phyloP scores from a whole-genome alignment of 2,888 invertebrate species.

The Rotaria magnacalcarata region DNA sequence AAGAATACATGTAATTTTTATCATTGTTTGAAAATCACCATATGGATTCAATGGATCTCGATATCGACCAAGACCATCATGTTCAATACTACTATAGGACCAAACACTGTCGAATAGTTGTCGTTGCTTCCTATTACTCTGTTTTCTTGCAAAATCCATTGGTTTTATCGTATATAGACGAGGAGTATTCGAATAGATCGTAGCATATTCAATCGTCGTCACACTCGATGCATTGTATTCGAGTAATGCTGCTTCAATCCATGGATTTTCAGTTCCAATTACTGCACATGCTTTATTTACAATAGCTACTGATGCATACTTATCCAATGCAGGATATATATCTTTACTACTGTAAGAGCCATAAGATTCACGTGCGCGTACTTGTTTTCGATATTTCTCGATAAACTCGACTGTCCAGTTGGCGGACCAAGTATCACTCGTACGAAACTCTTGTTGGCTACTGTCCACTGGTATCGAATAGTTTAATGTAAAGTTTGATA shows the following conservation, averaged over 20 bases:
- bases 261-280: constrained; percentile 36
- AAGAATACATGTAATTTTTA: background rate
- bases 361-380: background rate
- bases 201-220: constrained; percentile 39
- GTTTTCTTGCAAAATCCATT: background rate
- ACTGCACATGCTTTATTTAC: background rate
- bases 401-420: background rate
- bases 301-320: background rate
- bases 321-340: background rate
- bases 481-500: constrained; percentile 7
- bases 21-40: background rate
- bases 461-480: background rate
- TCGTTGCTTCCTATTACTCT: background rate
- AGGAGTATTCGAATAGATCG: background rate
- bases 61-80: background rate
- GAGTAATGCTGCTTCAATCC: constrained; percentile 39
- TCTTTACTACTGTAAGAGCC: background rate
- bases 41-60: background rate
- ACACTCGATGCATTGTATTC: constrained; percentile 32
- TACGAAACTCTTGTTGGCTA: background rate
- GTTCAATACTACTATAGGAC: background rate
- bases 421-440: background rate
- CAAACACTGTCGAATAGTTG: no score
- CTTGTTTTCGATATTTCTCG: background rate
- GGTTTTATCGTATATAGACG: background rate